Evolutionary conservation across 2,797 vertebrate species (phyloP), one percentile per base, ranked within the genome.

Genomic region (Leptoclinus maculatus): DNA sequence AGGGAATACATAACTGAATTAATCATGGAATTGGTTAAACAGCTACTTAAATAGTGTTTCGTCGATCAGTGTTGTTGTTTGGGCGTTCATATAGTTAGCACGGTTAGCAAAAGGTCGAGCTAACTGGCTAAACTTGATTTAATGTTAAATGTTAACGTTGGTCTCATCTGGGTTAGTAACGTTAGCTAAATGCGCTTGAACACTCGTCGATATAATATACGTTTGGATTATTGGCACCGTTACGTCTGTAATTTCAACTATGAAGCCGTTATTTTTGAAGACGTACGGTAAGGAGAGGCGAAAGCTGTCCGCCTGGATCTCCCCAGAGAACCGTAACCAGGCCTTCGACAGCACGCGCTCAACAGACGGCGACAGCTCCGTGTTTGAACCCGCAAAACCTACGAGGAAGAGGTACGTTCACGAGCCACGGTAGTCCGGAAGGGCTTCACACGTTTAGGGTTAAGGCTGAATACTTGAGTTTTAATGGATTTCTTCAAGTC

Each of bases 251-350:
- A 6, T 32, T 8, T 47, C 0, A 54, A 75, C 8, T 43, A 93
- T 90, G 89, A 88, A 93, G 53, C 76, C 91, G 0, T 0, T 90
- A 12, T 87, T 68, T 71, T 1, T 96, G 21, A 95, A 90, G 47
- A 96, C 95, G 0, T 96, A 96, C 56, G 93, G 93, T 0, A 94
- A 81, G 70, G 80, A 79, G 10, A 87, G 6, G 32, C 89, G 91
- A 5, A 91, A 91, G 34, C 1, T 95, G 43, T 62, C 93, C 2
- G 79, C 85, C 10, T 96, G 95, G 95, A 51, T 96, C 16, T 90
- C 87, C 1, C 92, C 92, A 0, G 86, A 93, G 2, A 54, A 83
- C 76, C 91, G 84, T 14, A 95, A 88, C 39, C 66, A 69, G 51
- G 89, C 62, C n/a, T 96, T 95, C 73, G 94, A 94, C 19, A 95